These are phyloP conservation scores for Hycleus cichorii DNA, from an alignment of 1,140 invertebrate genomes.

Conservation along the genomic window DNA sequence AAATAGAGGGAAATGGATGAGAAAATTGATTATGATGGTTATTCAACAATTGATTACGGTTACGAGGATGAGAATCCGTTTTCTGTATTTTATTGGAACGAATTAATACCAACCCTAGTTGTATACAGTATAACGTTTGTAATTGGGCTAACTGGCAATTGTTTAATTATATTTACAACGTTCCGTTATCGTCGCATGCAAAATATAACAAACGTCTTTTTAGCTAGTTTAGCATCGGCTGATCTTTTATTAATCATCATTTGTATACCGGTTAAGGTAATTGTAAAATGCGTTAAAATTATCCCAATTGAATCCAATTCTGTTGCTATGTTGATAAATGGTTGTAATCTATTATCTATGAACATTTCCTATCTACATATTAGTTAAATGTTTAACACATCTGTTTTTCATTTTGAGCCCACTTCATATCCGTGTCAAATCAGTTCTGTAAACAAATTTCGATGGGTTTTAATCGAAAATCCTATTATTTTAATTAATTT, in stretches of 20 bases:
- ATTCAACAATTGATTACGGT: slow-evolving; percentile 25
- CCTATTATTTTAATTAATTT: too few relatives aligned
- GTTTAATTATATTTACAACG: slow-evolving; percentile 47
- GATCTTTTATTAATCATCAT: slow-evolving; percentile 64
- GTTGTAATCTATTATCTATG: background rate
- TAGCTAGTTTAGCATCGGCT: slow-evolving; percentile 61
- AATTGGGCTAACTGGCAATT: slow-evolving; percentile 55
- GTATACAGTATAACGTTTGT: slow-evolving; percentile 57
- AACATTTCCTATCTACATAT: background rate
- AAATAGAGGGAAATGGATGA: background rate
- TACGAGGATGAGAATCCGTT: slow-evolving; percentile 44
- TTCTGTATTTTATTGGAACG: slow-evolving; percentile 45
- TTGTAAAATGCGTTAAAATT: background rate
- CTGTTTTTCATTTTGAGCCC: background rate
- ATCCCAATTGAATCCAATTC: background rate
- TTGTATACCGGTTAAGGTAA: slow-evolving; percentile 71
- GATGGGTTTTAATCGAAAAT: too few relatives aligned
- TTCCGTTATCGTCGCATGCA: slow-evolving; percentile 35
- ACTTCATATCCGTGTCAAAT: slow-evolving; percentile 6
- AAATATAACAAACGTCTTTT: slow-evolving; percentile 61
- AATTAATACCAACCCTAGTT: slow-evolving; percentile 53
- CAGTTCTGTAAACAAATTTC: slow-evolving; percentile 3
- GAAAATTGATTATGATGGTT: background rate
- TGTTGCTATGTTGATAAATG: slow-evolving; percentile 4
- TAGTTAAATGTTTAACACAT: slow-evolving; percentile 9